Evolutionary conservation across 2,797 vertebrate genomes (phyloP).

Genomic region (Podargus strigoides): DNA sequence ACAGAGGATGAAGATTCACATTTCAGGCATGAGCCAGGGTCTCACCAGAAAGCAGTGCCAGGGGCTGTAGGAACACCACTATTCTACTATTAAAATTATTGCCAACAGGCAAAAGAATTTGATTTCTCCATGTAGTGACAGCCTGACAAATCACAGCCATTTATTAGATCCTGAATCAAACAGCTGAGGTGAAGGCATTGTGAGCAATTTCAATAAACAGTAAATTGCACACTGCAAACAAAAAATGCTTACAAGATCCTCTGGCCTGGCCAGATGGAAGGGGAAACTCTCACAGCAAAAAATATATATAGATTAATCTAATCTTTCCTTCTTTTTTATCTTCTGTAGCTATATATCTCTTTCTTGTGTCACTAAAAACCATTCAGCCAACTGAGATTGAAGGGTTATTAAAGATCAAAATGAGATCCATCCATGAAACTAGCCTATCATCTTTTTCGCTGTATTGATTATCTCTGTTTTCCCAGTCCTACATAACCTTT

Average conservation of each 20-base stretch:
- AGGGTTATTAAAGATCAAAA: not conserved
- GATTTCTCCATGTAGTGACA: not conserved
- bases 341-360: not conserved
- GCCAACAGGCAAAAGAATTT: not conserved
- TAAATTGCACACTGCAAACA: not conserved
- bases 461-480: not conserved
- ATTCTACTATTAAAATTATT: not conserved
- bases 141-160: constrained; percentile 29
- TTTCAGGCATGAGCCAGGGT: not conserved
- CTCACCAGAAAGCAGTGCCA: not conserved
- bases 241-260: not conserved
- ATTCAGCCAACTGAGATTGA: not conserved
- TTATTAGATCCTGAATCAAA: constrained; percentile 39
- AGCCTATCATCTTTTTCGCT: not conserved
- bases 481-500: not conserved
- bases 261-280: not conserved
- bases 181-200: constrained; percentile 24
- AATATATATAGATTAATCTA: not conserved
- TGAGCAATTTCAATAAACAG: not conserved
- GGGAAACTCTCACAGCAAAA: not conserved
- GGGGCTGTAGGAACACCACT: not conserved
- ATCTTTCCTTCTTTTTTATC: not conserved
- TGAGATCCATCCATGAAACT: not conserved
- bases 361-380: not conserved
- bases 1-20: not conserved